Percentiles rank a stretch among this genome's conserved stretches.
Evolutionary conservation across 2,113 vertebrate genomes (phyloP).

Genomic region (Phoenicopterus ruber): DNA sequence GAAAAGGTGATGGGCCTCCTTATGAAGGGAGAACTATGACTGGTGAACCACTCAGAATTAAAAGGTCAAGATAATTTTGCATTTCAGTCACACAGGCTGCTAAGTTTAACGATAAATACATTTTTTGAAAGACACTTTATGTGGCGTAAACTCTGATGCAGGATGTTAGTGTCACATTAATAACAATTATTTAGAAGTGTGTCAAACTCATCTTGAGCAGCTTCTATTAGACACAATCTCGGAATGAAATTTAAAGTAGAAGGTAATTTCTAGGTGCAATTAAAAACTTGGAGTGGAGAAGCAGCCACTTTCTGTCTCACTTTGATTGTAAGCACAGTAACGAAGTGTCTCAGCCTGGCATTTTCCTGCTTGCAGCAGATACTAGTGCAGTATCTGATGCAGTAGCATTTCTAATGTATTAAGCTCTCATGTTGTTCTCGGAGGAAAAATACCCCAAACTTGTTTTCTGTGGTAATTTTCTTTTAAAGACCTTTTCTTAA

Average conservation of each 20-base stretch:
- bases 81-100: background rate
- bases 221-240: background rate
- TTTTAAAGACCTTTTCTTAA: background rate
- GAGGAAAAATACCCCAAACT: background rate
- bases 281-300: constrained; percentile 25
- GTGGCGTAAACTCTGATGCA: background rate
- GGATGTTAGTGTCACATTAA: background rate
- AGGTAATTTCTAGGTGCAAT: constrained; percentile 20
- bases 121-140: background rate
- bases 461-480: background rate
- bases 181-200: constrained; percentile 41
- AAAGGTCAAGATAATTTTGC: background rate
- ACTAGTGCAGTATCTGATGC: background rate
- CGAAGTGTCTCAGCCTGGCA: background rate
- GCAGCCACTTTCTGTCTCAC: background rate
- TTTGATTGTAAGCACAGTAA: constrained; percentile 12
- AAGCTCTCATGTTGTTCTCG: background rate
- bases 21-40: background rate
- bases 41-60: background rate
- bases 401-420: background rate
- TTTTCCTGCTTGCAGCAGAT: background rate
- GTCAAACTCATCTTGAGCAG: constrained; percentile 9
- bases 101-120: background rate
- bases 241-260: constrained; percentile 13
- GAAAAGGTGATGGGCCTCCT: background rate